phyloP scores from a whole-genome alignment of 2,888 invertebrate genomes.

The Aleiodes testaceus region DNA sequence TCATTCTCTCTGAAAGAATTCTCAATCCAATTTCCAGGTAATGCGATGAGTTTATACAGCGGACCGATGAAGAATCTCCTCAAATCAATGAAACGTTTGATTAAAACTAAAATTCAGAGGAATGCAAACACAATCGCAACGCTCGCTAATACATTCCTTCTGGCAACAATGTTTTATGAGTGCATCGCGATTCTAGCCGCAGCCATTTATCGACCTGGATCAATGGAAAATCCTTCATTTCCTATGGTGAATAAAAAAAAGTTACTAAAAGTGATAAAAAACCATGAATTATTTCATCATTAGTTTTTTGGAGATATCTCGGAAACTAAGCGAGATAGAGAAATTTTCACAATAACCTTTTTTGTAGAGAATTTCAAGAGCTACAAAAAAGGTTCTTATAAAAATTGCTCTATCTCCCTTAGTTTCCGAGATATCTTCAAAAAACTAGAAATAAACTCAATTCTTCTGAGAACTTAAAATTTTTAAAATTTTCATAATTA shows the following conservation, averaged over 20 bases:
- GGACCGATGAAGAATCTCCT: constrained; percentile 50
- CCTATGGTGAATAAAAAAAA: constrained; percentile 21
- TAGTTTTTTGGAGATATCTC: neutral
- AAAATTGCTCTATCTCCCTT: too few relatives aligned
- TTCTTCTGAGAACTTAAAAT: too few relatives aligned
- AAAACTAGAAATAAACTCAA: too few relatives aligned
- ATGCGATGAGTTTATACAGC: constrained; percentile 9
- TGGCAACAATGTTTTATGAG: constrained; percentile 59
- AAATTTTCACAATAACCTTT: too few relatives aligned
- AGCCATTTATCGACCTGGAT: constrained; percentile 40
- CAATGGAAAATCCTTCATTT: neutral
- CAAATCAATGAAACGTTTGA: constrained; percentile 52
- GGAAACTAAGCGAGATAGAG: neutral
- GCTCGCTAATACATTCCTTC: constrained; percentile 58
- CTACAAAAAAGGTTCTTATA: too few relatives aligned
- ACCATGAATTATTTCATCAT: too few relatives aligned
- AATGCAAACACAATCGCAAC: constrained; percentile 49
- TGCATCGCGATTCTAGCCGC: constrained; percentile 45
- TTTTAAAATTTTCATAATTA: too few relatives aligned
- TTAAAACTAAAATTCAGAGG: constrained; percentile 35
- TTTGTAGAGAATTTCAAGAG: too few relatives aligned
- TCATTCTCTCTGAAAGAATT: too few relatives aligned
- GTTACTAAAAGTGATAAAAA: neutral
- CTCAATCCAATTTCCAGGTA: neutral
- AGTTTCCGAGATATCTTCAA: too few relatives aligned